A percentile compares a stretch with the other conserved stretches of the same genome.
Conservation (phyloP, 2,888 invertebrate genomes). For the Linnaemya tessellans region DNA sequence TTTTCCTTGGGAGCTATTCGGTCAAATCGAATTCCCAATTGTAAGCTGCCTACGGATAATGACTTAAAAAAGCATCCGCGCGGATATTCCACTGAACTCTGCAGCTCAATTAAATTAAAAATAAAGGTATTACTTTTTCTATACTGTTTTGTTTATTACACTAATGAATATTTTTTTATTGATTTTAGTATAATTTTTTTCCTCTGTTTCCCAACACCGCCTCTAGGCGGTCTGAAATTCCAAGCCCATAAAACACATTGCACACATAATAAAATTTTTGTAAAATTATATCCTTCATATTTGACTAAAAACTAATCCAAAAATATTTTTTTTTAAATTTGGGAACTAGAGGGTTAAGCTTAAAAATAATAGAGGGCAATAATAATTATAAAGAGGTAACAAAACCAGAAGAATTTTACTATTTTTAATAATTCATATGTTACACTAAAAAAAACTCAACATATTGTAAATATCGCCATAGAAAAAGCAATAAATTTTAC, state of each 20-base stretch:
- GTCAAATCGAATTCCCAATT: conserved; percentile 68
- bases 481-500: no score
- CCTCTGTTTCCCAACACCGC: conserved; percentile 22
- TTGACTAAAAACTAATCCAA: background rate
- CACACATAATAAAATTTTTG: conserved; percentile 15
- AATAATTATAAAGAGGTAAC: no score
- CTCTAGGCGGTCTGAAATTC: conserved; percentile 24
- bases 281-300: no score
- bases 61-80: conserved; percentile 57
- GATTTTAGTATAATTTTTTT: background rate
- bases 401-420: no score
- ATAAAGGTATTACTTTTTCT: no score
- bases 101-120: no score
- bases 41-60: conserved; percentile 62
- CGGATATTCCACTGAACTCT: conserved; percentile 64
- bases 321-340: background rate
- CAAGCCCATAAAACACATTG: conserved; percentile 27
- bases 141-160: no score
- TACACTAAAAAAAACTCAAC: no score
- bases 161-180: background rate
- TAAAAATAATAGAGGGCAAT: no score
- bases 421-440: no score
- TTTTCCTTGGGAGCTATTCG: no score
- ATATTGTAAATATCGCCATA: no score
- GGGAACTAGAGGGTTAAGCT: background rate